Conservation (phyloP, 2,113 vertebrate species). For the Alethe castanea region DNA sequence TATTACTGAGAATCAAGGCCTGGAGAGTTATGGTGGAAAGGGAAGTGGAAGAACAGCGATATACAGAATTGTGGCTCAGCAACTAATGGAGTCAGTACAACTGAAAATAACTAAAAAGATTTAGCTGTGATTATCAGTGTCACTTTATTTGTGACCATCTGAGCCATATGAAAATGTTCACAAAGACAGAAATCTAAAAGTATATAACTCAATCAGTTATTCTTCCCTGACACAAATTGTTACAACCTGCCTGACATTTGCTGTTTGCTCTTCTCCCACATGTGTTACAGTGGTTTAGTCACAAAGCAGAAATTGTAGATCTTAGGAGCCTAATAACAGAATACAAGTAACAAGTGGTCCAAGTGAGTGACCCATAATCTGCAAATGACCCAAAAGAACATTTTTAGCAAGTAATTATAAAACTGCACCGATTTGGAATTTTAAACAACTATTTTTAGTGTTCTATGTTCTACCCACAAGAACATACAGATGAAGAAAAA, state of each 20-base stretch:
- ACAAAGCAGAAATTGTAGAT: neutral
- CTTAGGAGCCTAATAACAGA: neutral
- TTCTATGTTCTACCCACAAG: neutral
- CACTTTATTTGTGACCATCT: neutral
- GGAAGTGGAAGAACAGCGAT: neutral
- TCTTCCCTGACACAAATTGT: neutral
- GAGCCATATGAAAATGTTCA: neutral
- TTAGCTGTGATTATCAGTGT: neutral
- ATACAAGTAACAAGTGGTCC: neutral
- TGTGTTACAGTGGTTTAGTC: neutral
- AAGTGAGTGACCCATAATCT: neutral
- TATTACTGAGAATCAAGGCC: neutral
- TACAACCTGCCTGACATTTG: neutral
- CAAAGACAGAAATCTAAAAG: neutral
- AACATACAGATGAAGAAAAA: neutral
- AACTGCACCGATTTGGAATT: neutral
- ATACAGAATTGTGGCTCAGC: neutral
- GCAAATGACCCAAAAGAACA: neutral
- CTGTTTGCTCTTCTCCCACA: neutral
- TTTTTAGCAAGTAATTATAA: neutral
- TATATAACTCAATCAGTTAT: neutral
- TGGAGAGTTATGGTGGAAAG: neutral
- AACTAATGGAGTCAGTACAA: neutral
- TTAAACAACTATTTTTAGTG: neutral
- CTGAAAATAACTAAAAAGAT: neutral